Base-by-base conservation (phyloP, 2,888 invertebrate genomes). In the Troides aeacus region DNA sequence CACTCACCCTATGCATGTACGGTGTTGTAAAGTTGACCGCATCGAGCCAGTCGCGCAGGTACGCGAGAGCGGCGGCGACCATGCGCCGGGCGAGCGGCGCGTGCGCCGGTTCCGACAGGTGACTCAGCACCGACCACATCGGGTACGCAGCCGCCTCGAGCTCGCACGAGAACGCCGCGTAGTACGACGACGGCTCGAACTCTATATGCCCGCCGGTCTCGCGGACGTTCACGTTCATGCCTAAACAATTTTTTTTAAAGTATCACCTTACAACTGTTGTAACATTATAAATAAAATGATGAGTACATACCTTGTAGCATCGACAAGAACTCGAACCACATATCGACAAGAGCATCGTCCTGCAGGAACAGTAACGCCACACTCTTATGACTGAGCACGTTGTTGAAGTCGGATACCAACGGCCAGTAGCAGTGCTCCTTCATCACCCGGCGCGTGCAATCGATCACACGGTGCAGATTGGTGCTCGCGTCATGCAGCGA, bases 361-460 rank as follows among this genome's bases (percentile, higher is more conserved):
- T 95, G 95, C 88, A 99, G 94, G 84, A 99, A 99, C 82, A 96
- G 95, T 76, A 97, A 89, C 21, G 99, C 98, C 5, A 99, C 97
- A 21, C 97, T 97, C 80, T 96, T 95, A 84, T 99, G 99, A 0
- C 98, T 97, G 21, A 99, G 93, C 66, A 99, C 97, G 86, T 99
- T 99, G 84, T 99, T 99, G 77, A 99, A 95, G 90, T 99, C 99
- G 0, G 98, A 98, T 53, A 99, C 98, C 10, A 99, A 93, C 0
- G 99, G 99, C 99, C 99, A 99, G 87, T 99, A 99, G 89, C 98
- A 98, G 86, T 99, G 99, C 83, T 99, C 97, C 90, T 98, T 98
- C 98, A 99, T 98, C 30, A 98, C 97, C 71, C 96, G 94, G 74
- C 96, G 94, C 18, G 96, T 96, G 84, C 99, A 99, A 85, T 99